These are phyloP conservation scores for Alces alces DNA, from an alignment of 2,113 vertebrate genomes.

Conservation along the genomic window DNA sequence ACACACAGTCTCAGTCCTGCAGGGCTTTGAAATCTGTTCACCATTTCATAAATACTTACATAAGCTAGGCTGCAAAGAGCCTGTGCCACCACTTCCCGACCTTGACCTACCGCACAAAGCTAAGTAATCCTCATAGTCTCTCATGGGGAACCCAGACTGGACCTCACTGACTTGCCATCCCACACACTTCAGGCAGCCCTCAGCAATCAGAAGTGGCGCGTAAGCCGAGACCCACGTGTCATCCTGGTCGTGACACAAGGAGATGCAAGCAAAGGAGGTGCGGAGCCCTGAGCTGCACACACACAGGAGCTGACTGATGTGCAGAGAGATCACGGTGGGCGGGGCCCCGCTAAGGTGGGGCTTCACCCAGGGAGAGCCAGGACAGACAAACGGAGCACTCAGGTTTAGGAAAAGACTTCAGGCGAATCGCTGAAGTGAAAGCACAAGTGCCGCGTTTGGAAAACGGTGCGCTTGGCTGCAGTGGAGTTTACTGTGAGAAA, in stretches of 20 bases:
- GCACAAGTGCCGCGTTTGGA: too few species aligned
- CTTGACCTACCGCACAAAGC: background rate
- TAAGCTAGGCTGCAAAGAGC: background rate
- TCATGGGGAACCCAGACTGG: background rate
- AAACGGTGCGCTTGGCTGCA: background rate
- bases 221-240: fast-evolving
- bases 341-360: fast-evolving
- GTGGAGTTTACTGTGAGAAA: background rate
- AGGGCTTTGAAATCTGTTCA: background rate
- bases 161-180: background rate
- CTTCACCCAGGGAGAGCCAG: background rate
- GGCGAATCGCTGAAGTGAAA: background rate
- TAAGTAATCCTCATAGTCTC: background rate
- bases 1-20: background rate
- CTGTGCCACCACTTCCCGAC: background rate
- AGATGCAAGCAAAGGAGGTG: fast-evolving
- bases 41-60: too few species aligned
- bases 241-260: background rate
- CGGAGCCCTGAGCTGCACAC: background rate
- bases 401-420: background rate
- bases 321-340: fast-evolving
- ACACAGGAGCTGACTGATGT: background rate
- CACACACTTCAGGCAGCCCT: too few species aligned
- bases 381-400: background rate
- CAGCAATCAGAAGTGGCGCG: too few species aligned